Base-by-base conservation (phyloP, 2,888 invertebrate species). In the Resseliella maxima region DNA sequence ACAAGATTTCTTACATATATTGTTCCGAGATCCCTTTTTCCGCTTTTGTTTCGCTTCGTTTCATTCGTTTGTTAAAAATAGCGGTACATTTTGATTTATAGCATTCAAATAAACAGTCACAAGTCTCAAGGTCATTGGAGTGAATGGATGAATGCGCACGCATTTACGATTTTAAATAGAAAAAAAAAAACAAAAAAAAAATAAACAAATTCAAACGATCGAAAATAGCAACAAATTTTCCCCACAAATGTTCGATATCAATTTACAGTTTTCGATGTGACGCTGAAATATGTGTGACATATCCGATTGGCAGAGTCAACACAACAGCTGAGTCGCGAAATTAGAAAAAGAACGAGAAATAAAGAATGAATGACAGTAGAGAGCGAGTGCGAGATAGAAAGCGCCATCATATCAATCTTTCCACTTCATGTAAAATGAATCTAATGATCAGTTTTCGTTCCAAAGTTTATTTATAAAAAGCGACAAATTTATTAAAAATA, bases 41-140 rank as follows among this genome's bases (percentile, higher is more conserved):
- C 41, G 41, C 41, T 8, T 41, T 5, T 41, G 41, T 5, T 41
- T 12, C 6, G 41, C 6, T 12, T n/a, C n/a, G n/a, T n/a, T n/a
- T n/a, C n/a, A n/a, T n/a, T n/a, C n/a, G n/a, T n/a, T n/a, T n/a
- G n/a, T 5, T 59, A 59, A 59, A 59, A 59, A 59, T 59, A 59
- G 59, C 5, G 24, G 27, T 59, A 24, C 2, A 59, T 27, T 59
- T 59, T 27, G 59, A 24, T 2, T 27, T n/a, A 1, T 24, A 27
- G 24, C 3, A 59, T 24, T 59, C 24, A 24, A 5, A 15, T 59
- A n/a, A 59, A 59, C 59, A 27, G 59, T 24, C 50, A 21, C 18
- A 59, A 59, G 27, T 59, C 59, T 59, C 24, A 59, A 59, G 59
- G 59, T 59, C 59, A 59, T 50, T 50, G 50, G 50, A 59, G 27